Evolutionary conservation across 1,140 invertebrate species (phyloP), one percentile per base, ranked within the genome.

Genomic region (Drosophila pachea): DNA sequence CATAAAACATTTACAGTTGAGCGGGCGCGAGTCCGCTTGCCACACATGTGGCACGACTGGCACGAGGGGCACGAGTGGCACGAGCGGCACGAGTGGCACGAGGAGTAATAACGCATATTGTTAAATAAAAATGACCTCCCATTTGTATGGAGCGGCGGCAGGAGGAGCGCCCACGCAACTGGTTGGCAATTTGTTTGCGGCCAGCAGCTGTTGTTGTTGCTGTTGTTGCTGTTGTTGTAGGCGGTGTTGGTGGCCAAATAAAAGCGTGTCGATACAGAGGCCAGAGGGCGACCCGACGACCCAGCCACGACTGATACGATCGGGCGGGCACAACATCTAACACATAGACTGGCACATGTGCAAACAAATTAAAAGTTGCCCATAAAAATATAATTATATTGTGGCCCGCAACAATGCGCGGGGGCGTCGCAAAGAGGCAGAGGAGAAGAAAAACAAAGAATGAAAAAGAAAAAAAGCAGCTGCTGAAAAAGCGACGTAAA

Each of bases 301-400:
- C 35, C 40, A 6, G 22, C 22, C 22, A 22, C 22, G 22, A 3
- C 22, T 22, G 22, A 22, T 22, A 2, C 12, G 40, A 43, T 43
- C 14, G 40, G n/a, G n/a, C n/a, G n/a, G n/a, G n/a, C n/a, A n/a
- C n/a, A n/a, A n/a, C n/a, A 50, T 32, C 14, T 50, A 32, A 49
- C 32, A 43, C 42, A 52, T 29, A 52, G 42, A 16, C 31, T 12
- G 36, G 52, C 65, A 76, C 68, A 69, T 86, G 74, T 81, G 76
- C 75, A 86, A 86, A 86, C 81, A 86, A 86, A 86, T 86, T 86
- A 86, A 86, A 86, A 86, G 73, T 81, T 86, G 65, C 65, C 33
- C 76, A 77, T 86, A 86, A 86, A 86, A 84, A 86, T 74, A 84
- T 86, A 84, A 84, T 83, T 79, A 83, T 84, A 73, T 76, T 83